Evolutionary conservation across 2,113 vertebrate genomes (phyloP).

Genomic region (Rhinoderma darwinii): DNA sequence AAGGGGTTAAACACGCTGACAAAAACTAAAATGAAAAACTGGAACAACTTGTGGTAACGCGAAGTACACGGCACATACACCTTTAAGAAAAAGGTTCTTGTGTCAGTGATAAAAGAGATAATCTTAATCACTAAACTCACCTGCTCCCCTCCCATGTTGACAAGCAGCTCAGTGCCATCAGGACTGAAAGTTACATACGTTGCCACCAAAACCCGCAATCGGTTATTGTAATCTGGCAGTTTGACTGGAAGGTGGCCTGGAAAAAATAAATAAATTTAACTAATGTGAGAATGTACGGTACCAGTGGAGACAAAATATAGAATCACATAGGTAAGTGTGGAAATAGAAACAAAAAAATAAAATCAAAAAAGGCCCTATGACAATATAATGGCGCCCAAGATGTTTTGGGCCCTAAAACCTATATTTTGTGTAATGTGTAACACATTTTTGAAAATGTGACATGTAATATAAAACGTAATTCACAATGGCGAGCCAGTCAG

Average conservation of each 20-base stretch:
- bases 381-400: not conserved
- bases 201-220: slow-evolving; percentile 92
- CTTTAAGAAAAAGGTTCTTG: not conserved
- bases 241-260: slow-evolving; percentile 94
- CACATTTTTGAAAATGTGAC: not conserved
- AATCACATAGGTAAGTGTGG: not conserved
- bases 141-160: slow-evolving; percentile 99
- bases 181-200: slow-evolving; percentile 98
- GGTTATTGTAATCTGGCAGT: slow-evolving; percentile 93
- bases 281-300: not conserved
- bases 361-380: too few relatives aligned
- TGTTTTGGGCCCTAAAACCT: not conserved
- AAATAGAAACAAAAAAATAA: not conserved
- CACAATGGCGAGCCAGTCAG: too few relatives aligned
- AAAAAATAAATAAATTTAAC: slow-evolving; percentile 23
- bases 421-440: not conserved
- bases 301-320: not conserved
- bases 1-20: too few relatives aligned
- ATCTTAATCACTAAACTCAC: slow-evolving; percentile 67
- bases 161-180: slow-evolving; percentile 94
- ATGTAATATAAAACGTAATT: not conserved
- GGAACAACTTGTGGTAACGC: too few relatives aligned
- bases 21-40: too few relatives aligned
- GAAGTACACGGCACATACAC: not conserved
- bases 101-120: not conserved